These are phyloP conservation scores for Sceloporus undulatus DNA, from an alignment of 2,113 vertebrate genomes.

Conservation along the genomic window DNA sequence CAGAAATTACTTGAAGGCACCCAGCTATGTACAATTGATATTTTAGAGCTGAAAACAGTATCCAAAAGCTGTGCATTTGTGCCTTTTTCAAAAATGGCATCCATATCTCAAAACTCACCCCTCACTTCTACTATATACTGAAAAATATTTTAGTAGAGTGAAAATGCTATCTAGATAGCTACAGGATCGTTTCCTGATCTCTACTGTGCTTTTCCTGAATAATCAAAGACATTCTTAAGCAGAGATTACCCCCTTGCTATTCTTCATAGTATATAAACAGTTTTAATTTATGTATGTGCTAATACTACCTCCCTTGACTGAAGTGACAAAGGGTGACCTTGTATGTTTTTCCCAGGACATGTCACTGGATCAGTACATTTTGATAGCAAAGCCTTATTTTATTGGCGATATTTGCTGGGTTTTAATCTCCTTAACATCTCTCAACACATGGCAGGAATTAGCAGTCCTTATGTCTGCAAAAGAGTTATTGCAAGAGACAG, in stretches of 20 bases:
- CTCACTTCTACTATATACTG: no score
- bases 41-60: no score
- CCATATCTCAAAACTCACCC: no score
- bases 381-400: slow-evolving; percentile 11
- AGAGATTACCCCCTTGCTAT: neutral
- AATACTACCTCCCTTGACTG: neutral
- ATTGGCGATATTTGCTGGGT: slow-evolving; percentile 21
- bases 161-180: no score
- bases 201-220: neutral
- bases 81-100: no score
- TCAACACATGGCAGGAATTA: slow-evolving; percentile 17
- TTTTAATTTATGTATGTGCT: neutral
- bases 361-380: slow-evolving; percentile 1
- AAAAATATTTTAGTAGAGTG: no score
- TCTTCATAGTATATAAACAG: neutral
- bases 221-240: neutral
- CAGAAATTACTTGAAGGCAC: no score
- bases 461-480: slow-evolving; percentile 21
- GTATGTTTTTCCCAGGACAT: slow-evolving; percentile 10
- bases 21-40: no score
- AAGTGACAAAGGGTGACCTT: slow-evolving; percentile 16
- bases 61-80: no score
- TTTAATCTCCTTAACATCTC: slow-evolving; percentile 41
- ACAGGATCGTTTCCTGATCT: neutral
- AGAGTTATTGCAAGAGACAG: slow-evolving; percentile 2